Evolutionary conservation across 2,888 invertebrate species (phyloP).

Genomic region (Caenorhabditis sinica): DNA sequence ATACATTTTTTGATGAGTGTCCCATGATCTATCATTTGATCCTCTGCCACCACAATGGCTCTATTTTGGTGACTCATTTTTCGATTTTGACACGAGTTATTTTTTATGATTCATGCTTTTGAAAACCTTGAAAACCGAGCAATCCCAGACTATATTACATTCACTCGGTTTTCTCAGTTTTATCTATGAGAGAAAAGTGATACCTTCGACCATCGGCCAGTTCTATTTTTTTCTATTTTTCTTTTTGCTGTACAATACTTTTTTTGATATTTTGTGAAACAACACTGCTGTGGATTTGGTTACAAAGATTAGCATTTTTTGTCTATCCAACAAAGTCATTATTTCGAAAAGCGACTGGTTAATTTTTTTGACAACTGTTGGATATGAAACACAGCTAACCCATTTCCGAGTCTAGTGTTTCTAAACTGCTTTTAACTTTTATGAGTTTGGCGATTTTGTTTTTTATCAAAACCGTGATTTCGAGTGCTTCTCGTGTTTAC

Average conservation of each 20-base stretch:
- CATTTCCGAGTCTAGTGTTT: not conserved
- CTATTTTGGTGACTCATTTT: not conserved
- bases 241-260: too few relatives aligned
- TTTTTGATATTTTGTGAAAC: too few relatives aligned
- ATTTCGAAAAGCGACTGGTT: too few relatives aligned
- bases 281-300: too few relatives aligned
- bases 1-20: conserved; percentile 31
- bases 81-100: not conserved
- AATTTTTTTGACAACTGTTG: not conserved
- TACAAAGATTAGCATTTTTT: too few relatives aligned
- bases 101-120: not conserved
- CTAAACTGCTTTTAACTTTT: not conserved
- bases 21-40: conserved; percentile 35
- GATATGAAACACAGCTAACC: too few relatives aligned
- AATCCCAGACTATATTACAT: too few relatives aligned
- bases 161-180: too few relatives aligned
- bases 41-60: not conserved
- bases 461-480: conserved; percentile 29
- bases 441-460: not conserved
- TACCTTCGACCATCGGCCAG: too few relatives aligned
- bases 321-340: too few relatives aligned
- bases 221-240: too few relatives aligned
- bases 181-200: too few relatives aligned
- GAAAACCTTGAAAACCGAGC: not conserved
- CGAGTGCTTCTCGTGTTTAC: conserved; percentile 21